Evolutionary conservation across 2,797 vertebrate species (phyloP).

Genomic region (Cetoscarus ocellatus): DNA sequence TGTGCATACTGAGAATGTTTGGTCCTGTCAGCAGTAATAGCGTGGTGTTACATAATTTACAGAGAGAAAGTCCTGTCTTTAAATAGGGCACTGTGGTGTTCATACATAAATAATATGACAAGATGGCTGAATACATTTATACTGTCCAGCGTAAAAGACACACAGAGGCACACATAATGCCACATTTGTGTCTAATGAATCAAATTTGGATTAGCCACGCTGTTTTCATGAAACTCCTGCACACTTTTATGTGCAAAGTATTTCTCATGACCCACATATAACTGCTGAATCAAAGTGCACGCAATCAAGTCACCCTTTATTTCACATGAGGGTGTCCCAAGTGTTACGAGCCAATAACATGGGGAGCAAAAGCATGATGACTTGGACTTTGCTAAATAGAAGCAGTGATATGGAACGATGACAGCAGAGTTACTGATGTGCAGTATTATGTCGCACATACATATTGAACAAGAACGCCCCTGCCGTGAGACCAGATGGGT

Average conservation of each 20-base stretch:
- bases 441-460: constrained; percentile 48
- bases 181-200: constrained; percentile 3
- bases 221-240: neutral
- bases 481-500: constrained; percentile 36
- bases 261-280: neutral
- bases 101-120: constrained; percentile 44
- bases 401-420: constrained; percentile 19
- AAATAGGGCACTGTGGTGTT: constrained; percentile 16
- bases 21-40: constrained; percentile 17
- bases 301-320: no score
- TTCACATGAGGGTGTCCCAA: no score
- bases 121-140: constrained; percentile 35
- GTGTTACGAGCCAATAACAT: no score
- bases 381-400: constrained; percentile 39
- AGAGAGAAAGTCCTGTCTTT: constrained; percentile 25
- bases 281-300: neutral
- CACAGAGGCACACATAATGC: constrained; percentile 5
- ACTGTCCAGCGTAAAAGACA: neutral
- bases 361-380: constrained; percentile 10
- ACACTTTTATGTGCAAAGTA: neutral
- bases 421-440: constrained; percentile 37
- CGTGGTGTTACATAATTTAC: constrained; percentile 31
- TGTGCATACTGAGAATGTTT: constrained; percentile 6
- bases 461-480: constrained; percentile 35
- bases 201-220: constrained; percentile 21